A percentile compares a stretch with the other conserved stretches of the same genome.
Conservation (phyloP, 1,140 invertebrate genomes). For the Tetramorium parvispinum region DNA sequence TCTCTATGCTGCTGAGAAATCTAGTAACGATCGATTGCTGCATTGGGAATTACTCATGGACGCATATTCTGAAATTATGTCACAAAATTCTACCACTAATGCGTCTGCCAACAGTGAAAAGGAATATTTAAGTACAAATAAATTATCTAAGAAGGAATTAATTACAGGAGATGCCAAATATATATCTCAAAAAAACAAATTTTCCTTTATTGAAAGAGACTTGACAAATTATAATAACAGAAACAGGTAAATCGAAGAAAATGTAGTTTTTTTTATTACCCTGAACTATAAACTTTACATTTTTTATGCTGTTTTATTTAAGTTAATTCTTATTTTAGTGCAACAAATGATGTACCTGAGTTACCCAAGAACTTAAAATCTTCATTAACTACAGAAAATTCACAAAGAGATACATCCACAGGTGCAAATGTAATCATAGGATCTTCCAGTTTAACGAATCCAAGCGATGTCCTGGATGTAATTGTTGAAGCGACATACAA, state of each 20-base stretch:
- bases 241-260: conserved; percentile 11
- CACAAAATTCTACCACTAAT: background rate
- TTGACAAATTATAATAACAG: background rate
- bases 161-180: background rate
- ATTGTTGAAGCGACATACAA: conserved; percentile 75
- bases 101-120: background rate
- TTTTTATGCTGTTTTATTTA: background rate
- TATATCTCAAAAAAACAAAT: background rate
- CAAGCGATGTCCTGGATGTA: conserved; percentile 57
- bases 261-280: background rate
- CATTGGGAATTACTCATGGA: conserved; percentile 68
- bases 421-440: background rate
- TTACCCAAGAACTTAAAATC: background rate
- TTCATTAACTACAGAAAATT: background rate
- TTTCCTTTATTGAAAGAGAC: background rate
- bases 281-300: background rate
- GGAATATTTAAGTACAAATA: conserved; percentile 4
- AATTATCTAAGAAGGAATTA: conserved; percentile 8
- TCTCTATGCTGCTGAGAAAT: conserved; percentile 1
- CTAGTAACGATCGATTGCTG: conserved; percentile 37
- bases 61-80: background rate
- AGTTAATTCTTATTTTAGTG: conserved; percentile 7
- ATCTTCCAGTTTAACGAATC: conserved; percentile 17
- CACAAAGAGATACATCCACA: background rate
- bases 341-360: background rate